Evolutionary conservation across 2,888 invertebrate genomes (phyloP).

Genomic region (Didymodactylos carnosus): DNA sequence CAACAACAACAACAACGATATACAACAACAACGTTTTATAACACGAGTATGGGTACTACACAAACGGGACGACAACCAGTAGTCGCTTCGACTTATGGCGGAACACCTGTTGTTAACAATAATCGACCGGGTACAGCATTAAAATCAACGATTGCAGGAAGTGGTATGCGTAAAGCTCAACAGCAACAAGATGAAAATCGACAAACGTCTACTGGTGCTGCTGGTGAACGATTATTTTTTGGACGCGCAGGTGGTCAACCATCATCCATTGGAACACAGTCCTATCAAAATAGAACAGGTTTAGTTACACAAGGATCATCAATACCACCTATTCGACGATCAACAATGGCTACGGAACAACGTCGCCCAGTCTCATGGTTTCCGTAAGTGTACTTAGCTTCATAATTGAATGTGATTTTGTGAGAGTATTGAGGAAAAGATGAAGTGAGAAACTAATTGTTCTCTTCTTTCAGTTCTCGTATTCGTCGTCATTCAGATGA

Average conservation of each 20-base stretch:
- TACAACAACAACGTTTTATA: not conserved
- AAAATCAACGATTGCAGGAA: not conserved
- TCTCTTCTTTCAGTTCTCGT: not conserved
- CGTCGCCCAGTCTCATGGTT: not conserved
- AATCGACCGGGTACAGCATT: not conserved
- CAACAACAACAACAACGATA: not conserved
- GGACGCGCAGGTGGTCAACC: not conserved
- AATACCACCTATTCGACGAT: not conserved
- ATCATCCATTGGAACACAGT: not conserved
- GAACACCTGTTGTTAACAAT: not conserved
- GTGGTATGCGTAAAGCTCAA: not conserved
- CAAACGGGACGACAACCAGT: not conserved
- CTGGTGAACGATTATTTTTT: not conserved
- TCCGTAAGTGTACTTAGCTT: not conserved
- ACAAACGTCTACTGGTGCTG: not conserved
- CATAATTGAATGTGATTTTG: too few species aligned
- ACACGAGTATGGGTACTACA: too few species aligned
- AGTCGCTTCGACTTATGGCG: not conserved
- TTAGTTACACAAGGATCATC: not conserved
- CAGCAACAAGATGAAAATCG: not conserved
- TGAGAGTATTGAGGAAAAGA: too few species aligned
- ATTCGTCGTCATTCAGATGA: not conserved
- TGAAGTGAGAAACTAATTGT: too few species aligned
- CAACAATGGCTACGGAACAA: not conserved
- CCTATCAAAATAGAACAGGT: not conserved